phyloP scores from a whole-genome alignment of 1,140 invertebrate species.

The Leptinotarsa undecemlineata region DNA sequence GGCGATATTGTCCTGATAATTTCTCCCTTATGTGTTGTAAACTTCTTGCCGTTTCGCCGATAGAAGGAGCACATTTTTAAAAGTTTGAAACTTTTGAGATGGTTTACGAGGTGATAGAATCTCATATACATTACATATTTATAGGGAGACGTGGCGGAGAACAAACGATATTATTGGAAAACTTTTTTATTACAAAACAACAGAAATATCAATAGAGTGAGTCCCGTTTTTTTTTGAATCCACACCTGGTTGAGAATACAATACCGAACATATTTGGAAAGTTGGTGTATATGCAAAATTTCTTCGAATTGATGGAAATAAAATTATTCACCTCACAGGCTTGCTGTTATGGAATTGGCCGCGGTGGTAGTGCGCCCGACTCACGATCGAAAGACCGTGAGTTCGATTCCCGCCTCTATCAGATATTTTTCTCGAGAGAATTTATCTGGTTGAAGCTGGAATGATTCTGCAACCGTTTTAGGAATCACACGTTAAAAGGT shows the following conservation, averaged over 20 bases:
- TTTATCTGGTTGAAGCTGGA: too few relatives aligned
- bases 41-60: conserved; percentile 22
- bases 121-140: conserved; percentile 21
- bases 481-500: too few relatives aligned
- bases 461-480: too few relatives aligned
- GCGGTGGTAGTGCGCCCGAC: too few relatives aligned
- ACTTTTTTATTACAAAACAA: background rate
- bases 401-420: too few relatives aligned
- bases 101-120: conserved; percentile 30
- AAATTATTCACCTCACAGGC: background rate
- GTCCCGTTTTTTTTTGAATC: background rate
- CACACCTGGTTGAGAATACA: too few relatives aligned
- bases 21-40: conserved; percentile 26
- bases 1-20: conserved; percentile 29
- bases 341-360: too few relatives aligned
- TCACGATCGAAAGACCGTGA: too few relatives aligned
- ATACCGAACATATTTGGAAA: too few relatives aligned
- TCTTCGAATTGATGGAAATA: background rate
- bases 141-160: background rate
- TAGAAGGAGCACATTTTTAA: conserved; percentile 14
- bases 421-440: too few relatives aligned
- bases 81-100: conserved; percentile 28
- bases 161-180: background rate
- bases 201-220: background rate
- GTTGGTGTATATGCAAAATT: background rate